These are phyloP conservation scores for Odontophorus gujanensis DNA, from an alignment of 2,113 vertebrate species.

Conservation along the genomic window DNA sequence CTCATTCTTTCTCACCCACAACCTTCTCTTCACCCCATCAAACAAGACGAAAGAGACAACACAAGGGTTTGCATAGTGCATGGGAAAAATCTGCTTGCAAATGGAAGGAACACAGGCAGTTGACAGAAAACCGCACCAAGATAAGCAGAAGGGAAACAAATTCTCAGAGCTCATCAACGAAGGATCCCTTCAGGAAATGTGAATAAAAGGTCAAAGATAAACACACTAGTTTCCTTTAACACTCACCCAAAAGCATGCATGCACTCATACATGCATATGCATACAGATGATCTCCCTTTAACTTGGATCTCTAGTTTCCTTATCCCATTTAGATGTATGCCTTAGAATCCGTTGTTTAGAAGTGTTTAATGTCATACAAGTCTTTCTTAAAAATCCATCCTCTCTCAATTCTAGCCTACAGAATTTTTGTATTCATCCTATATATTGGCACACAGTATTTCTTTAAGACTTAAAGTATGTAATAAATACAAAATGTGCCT, in stretches of 20 bases:
- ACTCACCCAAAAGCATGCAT: not conserved
- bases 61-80: not conserved
- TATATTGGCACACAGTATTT: not conserved
- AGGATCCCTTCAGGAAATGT: not conserved
- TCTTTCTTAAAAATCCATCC: not conserved
- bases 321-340: not conserved
- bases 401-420: not conserved
- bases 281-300: not conserved
- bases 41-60: not conserved
- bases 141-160: not conserved
- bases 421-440: not conserved
- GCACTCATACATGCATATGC: not conserved
- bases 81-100: not conserved
- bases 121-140: not conserved
- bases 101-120: not conserved
- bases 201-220: not conserved
- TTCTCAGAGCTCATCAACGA: not conserved
- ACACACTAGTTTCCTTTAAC: not conserved
- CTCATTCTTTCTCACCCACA: not conserved
- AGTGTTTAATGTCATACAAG: not conserved
- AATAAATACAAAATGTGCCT: not conserved
- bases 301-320: not conserved
- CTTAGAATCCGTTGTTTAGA: not conserved
- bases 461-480: not conserved
- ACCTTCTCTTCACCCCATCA: not conserved